These are phyloP conservation scores for Achlya flavicornis DNA, from an alignment of 2,888 invertebrate species.

Conservation along the genomic window DNA sequence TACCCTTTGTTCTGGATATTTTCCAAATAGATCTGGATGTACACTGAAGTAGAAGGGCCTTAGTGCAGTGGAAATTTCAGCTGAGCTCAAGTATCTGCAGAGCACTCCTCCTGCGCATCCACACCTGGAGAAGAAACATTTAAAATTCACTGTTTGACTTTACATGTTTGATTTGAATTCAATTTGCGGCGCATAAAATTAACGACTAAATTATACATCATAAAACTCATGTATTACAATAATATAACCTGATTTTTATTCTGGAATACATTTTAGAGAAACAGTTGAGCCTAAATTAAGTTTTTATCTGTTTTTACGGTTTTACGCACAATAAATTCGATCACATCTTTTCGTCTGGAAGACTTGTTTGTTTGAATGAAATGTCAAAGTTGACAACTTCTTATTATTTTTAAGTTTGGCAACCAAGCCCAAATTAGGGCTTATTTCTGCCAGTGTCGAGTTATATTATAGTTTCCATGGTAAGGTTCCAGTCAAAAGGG, in stretches of 20 bases:
- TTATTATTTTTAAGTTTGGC: too few species aligned
- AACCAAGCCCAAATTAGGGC: too few species aligned
- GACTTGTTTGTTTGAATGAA: conserved; percentile 6
- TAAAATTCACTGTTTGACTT: background rate
- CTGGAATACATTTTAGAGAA: conserved; percentile 68
- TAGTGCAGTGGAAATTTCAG: conserved; percentile 94
- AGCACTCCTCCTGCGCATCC: conserved; percentile 51
- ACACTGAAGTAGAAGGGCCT: conserved; percentile 97
- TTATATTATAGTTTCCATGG: too few species aligned
- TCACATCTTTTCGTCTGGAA: conserved; percentile 5
- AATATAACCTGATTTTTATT: conserved; percentile 66
- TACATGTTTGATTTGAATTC: background rate
- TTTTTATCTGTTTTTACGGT: conserved; percentile 16
- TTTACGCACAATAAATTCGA: conserved; percentile 39
- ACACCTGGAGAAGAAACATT: conserved; percentile 39
- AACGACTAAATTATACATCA: background rate
- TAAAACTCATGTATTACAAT: background rate
- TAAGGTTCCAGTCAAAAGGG: too few species aligned
- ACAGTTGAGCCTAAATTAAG: conserved; percentile 18
- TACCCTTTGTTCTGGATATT: conserved; percentile 94
- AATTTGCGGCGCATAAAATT: background rate
- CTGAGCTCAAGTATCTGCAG: conserved; percentile 85
- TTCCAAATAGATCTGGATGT: conserved; percentile 97
- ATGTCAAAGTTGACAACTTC: conserved; percentile 12
- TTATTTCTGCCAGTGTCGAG: too few species aligned